phyloP scores from a whole-genome alignment of 2,113 vertebrate genomes.

The Sander vitreus region DNA sequence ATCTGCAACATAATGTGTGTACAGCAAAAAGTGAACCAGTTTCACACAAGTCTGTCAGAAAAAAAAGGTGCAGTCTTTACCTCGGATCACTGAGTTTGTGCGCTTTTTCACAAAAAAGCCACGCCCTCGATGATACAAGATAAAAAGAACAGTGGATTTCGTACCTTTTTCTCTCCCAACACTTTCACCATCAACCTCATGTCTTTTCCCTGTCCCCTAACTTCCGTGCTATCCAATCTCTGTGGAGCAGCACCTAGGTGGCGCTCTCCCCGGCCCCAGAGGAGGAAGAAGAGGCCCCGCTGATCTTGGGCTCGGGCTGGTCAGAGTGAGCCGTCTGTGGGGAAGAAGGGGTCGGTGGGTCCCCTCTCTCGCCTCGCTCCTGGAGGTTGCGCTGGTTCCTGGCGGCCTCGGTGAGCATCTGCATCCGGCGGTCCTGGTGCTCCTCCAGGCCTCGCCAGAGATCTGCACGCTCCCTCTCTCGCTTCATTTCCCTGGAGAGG shows the following conservation, averaged over 20 bases:
- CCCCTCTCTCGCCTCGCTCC: constrained; percentile 79
- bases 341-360: constrained; percentile 68
- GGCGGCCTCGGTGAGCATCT: constrained; percentile 87
- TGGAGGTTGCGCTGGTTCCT: constrained; percentile 87
- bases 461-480: constrained; percentile 88
- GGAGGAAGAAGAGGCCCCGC: constrained; percentile 66
- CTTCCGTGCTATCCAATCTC: constrained; percentile 43
- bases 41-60: constrained; percentile 73
- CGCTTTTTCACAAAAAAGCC: constrained; percentile 49
- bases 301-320: constrained; percentile 77
- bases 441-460: constrained; percentile 92
- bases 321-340: constrained; percentile 66
- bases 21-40: constrained; percentile 72
- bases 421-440: constrained; percentile 88
- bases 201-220: constrained; percentile 48
- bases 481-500: constrained; percentile 88
- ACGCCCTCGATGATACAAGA: constrained; percentile 58
- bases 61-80: constrained; percentile 60
- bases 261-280: constrained; percentile 71
- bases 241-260: constrained; percentile 68
- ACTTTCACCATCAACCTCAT: constrained; percentile 46
- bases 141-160: constrained; percentile 41
- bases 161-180: constrained; percentile 68
- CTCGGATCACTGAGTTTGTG: constrained; percentile 55
- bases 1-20: constrained; percentile 58